These are phyloP conservation scores for Andrena cerasifolii DNA, from an alignment of 1,140 invertebrate species.

Conservation along the genomic window DNA sequence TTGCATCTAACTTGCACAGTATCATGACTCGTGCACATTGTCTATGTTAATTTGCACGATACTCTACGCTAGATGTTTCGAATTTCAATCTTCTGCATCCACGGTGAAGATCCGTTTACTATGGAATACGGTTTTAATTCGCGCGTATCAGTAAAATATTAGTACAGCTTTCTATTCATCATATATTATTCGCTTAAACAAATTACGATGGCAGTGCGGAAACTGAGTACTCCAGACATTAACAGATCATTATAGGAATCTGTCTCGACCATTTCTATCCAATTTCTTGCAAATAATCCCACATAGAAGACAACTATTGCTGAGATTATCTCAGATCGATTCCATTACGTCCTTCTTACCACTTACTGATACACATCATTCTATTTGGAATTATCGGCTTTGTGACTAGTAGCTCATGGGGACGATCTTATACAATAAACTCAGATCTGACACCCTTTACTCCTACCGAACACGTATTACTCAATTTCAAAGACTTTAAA, in stretches of 20 bases:
- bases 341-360: neutral
- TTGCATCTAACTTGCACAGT: neutral
- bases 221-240: neutral
- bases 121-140: neutral
- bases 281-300: slow-evolving; percentile 7
- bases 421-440: slow-evolving; percentile 19
- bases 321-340: neutral
- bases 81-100: neutral
- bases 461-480: neutral
- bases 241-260: neutral
- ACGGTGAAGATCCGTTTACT: neutral
- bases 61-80: neutral
- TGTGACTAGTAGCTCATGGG: slow-evolving; percentile 46
- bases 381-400: slow-evolving; percentile 38
- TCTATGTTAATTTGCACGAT: too few relatives aligned
- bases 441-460: neutral
- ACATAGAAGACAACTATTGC: neutral
- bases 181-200: neutral
- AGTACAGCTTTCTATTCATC: neutral
- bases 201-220: slow-evolving; percentile 29
- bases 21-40: too few relatives aligned
- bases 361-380: neutral
- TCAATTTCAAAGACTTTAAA: slow-evolving; percentile 8
- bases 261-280: neutral
- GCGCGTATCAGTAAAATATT: neutral